These are phyloP conservation scores for Orchesellides sinensis DNA, from an alignment of 2,888 invertebrate species.

Conservation along the genomic window DNA sequence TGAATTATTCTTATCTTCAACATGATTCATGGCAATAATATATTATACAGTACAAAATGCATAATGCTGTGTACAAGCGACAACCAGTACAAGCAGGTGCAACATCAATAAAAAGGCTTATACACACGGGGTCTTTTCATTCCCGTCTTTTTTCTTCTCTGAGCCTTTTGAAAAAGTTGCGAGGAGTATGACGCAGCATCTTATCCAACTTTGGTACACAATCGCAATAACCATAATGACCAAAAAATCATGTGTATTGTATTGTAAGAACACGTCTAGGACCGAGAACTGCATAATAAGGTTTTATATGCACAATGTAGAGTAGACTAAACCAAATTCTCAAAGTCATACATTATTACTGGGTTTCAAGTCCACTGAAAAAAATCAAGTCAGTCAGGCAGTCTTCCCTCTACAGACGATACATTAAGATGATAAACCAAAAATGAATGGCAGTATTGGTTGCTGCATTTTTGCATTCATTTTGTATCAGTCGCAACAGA, in stretches of 20 bases:
- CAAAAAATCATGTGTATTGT: conserved; percentile 6
- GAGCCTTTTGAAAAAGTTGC: not conserved
- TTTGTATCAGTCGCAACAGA: not conserved
- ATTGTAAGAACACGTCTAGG: not conserved
- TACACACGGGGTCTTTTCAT: not conserved
- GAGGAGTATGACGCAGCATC: conserved; percentile 32
- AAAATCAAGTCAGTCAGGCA: conserved; percentile 35
- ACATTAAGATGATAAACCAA: not conserved
- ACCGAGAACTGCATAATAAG: not conserved
- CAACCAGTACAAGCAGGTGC: not conserved
- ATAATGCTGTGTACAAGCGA: not conserved
- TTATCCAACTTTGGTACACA: conserved; percentile 17
- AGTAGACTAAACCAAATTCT: conserved; percentile 13
- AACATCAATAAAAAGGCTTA: not conserved
- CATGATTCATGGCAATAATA: too few relatives aligned
- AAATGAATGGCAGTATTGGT: not conserved
- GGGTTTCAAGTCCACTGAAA: conserved; percentile 34
- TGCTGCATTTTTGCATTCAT: not conserved
- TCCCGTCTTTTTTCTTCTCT: not conserved
- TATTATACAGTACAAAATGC: not conserved
- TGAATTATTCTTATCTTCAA: too few relatives aligned
- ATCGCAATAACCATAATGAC: conserved; percentile 39
- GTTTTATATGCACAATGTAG: not conserved
- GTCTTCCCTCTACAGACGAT: not conserved
- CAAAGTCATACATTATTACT: conserved; percentile 24